Evolutionary conservation across 2,888 invertebrate genomes (phyloP), one percentile per base, ranked within the genome.

Genomic region (Pediacus dermestoides): DNA sequence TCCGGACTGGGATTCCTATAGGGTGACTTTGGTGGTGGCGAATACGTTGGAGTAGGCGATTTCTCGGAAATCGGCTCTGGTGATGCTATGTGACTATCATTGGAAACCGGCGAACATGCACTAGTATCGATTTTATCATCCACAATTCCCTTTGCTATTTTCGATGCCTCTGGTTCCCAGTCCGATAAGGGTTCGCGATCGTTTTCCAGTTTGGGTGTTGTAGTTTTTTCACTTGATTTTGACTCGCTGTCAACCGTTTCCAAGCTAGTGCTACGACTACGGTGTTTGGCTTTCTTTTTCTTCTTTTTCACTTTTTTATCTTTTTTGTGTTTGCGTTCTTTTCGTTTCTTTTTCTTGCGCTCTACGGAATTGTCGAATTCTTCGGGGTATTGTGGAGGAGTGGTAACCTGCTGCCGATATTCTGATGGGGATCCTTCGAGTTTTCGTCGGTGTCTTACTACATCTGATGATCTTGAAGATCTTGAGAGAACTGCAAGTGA

Each of bases 321-420:
- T 47, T 71, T 71, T 63, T 85, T 86, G 66, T 82, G 85, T 64
- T 83, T 81, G 60, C 85, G 85, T 28, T 85, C 83, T 56, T 82
- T 82, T 66, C 82, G 74, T 59, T 79, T 78, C 57, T 78, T 78
- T 50, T 77, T 77, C 48, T 76, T 74, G 37, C 73, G 52, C 32
- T 64, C 28, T 8, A 10, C n/a, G n/a, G n/a, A n/a, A n/a, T n/a
- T 11, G 8, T 28, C 13, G 23, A 23, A 7, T 23, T 76, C 74
- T 36, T 75, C 76, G 3, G 65, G 62, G 31, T 55, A 58, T 3
- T 44, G 33, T 1, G 66, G 23, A 6, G 23, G 10, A 23, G 10
- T 9, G 4, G 23, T n/a, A 4, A 10, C 4, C 8, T 23, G 23
- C 3, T 7, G 23, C 12, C 55, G 49, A 39, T 57, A 59, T 10